Base-by-base conservation (phyloP, 2,797 vertebrate species). In the Discoglossus pictus region DNA sequence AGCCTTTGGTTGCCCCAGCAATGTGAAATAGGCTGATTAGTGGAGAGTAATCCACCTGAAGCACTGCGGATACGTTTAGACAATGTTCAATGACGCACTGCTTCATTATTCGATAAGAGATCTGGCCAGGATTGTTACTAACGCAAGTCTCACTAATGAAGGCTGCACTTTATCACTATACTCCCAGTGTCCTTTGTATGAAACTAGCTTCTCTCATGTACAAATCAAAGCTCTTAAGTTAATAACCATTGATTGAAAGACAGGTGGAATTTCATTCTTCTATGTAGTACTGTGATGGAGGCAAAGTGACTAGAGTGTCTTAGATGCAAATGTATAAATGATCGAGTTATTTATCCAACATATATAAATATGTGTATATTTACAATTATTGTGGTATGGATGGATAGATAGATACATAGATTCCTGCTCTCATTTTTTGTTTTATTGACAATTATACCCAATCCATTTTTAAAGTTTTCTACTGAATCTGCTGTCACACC, bases 31-130 rank as follows among this genome's bases (percentile, higher is more conserved):
- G 35, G 25, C 24, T 60, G 43, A 31, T 67, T 67, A 59, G 44
- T 34, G 36, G 15, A 9, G 24, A 21, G 36, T 24, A 43, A 52
- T 51, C 42, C 31, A 17, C 38, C 39, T 25, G 15, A 52, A 46
- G 15, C n/a, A 53, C 43, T 35, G 51, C 27, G 20, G 18, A 44
- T 44, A 16, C 43, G 55, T 52, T 51, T 55, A 52, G 23, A 67
- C 54, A 50, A 59, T 44, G 47, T 15, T 9, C 15, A 24, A n/a
- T 61, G 56, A 60, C 39, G 48, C 20, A 43, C 11, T 25, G 27
- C 44, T 44, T 48, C 44, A 50, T 61, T 53, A 46, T 59, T 68
- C 27, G 25, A 68, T 51, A 67, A 60, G 55, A 60, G 18, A 35
- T 68, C 46, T 68, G 12, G 13, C 54, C 47, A 68, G 35, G 65